These are phyloP conservation scores for Tethya wilhelma DNA, from an alignment of 37 sponge, comb jelly and placozoan genomes.

Conservation along the genomic window DNA sequence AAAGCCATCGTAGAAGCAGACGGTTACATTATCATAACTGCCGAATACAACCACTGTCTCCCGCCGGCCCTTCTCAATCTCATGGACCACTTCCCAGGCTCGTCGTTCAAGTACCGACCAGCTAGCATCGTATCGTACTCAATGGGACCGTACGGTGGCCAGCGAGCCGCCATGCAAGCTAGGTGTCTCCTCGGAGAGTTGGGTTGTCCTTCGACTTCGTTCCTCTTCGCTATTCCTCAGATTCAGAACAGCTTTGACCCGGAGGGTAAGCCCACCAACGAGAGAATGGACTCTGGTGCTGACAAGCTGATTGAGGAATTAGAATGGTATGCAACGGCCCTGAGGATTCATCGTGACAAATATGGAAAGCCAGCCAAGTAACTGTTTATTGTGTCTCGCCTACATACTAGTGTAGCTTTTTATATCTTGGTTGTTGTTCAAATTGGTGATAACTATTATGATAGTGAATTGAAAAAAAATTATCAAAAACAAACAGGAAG, in stretches of 20 bases:
- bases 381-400: too few relatives aligned
- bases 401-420: too few relatives aligned
- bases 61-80: conserved; percentile 94
- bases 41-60: conserved; percentile 92
- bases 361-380: conserved; percentile 19
- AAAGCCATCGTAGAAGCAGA: conserved; percentile 74
- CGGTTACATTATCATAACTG: conserved; percentile 73
- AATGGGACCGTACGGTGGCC: conserved; percentile 77
- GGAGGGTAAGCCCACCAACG: conserved; percentile 51
- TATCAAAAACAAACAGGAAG: too few relatives aligned
- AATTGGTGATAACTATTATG: too few relatives aligned
- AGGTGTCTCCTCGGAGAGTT: conserved; percentile 77
- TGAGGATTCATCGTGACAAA: conserved; percentile 63
- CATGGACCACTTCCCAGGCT: conserved; percentile 86
- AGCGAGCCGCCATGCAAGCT: conserved; percentile 76
- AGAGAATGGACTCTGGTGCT: conserved; percentile 49
- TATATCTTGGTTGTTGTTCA: too few relatives aligned
- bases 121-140: conserved; percentile 87
- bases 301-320: conserved; percentile 75
- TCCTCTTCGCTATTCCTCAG: conserved; percentile 66
- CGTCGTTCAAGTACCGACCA: conserved; percentile 76
- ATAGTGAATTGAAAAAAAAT: too few relatives aligned
- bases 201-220: conserved; percentile 56
- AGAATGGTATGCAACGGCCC: conserved; percentile 84
- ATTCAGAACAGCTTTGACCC: conserved; percentile 68